Percentiles rank a stretch among this genome's conserved stretches.
Evolutionary conservation across 2,888 invertebrate species (phyloP).

Genomic region (Napeogenes inachia): DNA sequence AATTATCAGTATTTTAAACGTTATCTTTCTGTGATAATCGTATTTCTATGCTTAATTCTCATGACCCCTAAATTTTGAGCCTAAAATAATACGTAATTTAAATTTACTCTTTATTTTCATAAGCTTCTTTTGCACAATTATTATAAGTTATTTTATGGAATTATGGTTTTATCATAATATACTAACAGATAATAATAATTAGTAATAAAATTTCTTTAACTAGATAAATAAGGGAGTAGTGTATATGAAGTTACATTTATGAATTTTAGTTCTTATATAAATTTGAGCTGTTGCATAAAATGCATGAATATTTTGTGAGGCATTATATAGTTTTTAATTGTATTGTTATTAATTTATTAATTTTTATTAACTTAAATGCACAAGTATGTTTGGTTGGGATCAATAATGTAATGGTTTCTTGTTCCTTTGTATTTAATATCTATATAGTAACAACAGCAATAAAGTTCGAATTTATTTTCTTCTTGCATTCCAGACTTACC

Average conservation of each 20-base stretch:
- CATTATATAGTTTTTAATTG: not conserved
- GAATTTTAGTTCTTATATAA: too few species aligned
- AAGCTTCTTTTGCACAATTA: not conserved
- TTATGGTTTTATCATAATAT: too few species aligned
- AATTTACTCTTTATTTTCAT: not conserved
- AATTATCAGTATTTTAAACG: conserved; percentile 14
- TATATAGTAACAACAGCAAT: not conserved
- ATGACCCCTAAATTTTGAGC: conserved; percentile 31
- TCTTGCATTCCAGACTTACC: not conserved
- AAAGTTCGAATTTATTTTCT: not conserved
- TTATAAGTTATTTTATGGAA: not conserved
- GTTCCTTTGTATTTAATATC: not conserved
- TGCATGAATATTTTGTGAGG: not conserved
- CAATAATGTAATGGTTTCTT: not conserved
- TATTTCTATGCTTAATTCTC: conserved; percentile 29
- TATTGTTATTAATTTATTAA: conserved; percentile 6
- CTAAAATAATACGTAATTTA: conserved; percentile 7
- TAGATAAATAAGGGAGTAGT: too few species aligned
- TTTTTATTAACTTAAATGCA: not conserved
- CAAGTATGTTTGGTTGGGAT: not conserved
- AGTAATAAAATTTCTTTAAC: too few species aligned
- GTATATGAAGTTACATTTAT: too few species aligned
- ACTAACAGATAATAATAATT: too few species aligned
- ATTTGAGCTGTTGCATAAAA: too few species aligned
- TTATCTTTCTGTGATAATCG: conserved; percentile 39